Evolutionary conservation across 2,113 vertebrate species (phyloP).

Genomic region (Psammodynastes pulverulentus): DNA sequence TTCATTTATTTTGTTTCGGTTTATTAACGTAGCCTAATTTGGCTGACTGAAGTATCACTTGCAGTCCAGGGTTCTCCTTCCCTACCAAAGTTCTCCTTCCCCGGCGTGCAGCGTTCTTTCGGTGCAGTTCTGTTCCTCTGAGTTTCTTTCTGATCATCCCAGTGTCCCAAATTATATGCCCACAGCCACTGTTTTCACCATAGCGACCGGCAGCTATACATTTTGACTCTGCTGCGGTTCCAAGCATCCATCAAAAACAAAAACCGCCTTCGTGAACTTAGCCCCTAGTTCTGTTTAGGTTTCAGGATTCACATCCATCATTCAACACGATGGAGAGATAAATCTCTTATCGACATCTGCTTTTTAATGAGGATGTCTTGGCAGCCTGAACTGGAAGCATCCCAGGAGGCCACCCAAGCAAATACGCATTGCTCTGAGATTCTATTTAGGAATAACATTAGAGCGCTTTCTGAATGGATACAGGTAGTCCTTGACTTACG

Average conservation of each 20-base stretch:
- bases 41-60: background rate
- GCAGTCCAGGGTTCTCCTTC: background rate
- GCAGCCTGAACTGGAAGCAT: background rate
- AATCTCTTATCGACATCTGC: constrained; percentile 1
- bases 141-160: background rate
- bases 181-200: background rate
- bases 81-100: background rate
- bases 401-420: background rate
- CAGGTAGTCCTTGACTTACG: background rate
- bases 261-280: background rate
- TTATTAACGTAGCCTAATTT: background rate
- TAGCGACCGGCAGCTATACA: background rate
- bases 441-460: background rate
- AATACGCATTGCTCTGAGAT: background rate
- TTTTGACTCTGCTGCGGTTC: background rate
- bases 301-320: background rate
- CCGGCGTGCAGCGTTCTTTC: background rate
- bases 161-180: background rate
- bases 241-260: background rate
- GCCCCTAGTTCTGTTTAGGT: background rate
- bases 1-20: background rate
- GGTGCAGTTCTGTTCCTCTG: background rate
- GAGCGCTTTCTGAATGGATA: background rate
- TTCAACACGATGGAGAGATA: background rate
- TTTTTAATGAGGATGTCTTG: background rate